Base-by-base conservation (phyloP, 2,113 vertebrate genomes). In the Lethenteron reissneri region DNA sequence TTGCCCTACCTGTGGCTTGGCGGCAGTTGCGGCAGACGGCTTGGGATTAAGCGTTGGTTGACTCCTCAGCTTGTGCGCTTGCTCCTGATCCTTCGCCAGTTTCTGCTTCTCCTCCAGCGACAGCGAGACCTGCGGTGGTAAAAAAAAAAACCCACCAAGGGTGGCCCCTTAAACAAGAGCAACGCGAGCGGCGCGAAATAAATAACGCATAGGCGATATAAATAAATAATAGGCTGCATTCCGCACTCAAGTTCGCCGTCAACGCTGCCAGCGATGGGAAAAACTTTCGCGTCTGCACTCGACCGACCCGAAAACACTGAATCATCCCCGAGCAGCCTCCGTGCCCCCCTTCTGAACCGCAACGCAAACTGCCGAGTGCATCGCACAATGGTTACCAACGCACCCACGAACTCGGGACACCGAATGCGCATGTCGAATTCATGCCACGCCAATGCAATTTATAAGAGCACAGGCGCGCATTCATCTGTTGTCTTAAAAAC, bases 81-180 rank as follows among this genome's bases (percentile, higher is more conserved):
- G 94, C 71, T 97, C 94, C 75, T 97, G 94, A 70, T 97, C 90
- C 79, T 94, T 95, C 62, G 94, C 94, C 77, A 99, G 78, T 72
- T 87, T 89, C 76, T 99, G 92, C 77, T 99, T 99, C 79, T 99
- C 91, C 80, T 99, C 94, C 70, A 99, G 81, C 15, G 92, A 96
- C 75, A 99, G 86, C 60, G 90, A 87, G 74, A 82, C 83, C 91
- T 99, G 78, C 57, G 74, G 76, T 79, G 76, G 5, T 57, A 71
- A 73, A 74, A 69, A 13, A 13, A 60, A 15, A 41, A 41, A 41
- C 41, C 41, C 41, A 41, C 41, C 41, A 41, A 7, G 41, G 41
- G 5, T 41, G 41, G 41, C 41, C 41, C 41, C 41, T 41, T 41
- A 41, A 41, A 41, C 41, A 41, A 41, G 41, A 41, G 41, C 41